A percentile compares a stretch with the other conserved stretches of the same genome.
phyloP scores from a whole-genome alignment of 2,113 vertebrate genomes.

The Pteropus alecto region DNA sequence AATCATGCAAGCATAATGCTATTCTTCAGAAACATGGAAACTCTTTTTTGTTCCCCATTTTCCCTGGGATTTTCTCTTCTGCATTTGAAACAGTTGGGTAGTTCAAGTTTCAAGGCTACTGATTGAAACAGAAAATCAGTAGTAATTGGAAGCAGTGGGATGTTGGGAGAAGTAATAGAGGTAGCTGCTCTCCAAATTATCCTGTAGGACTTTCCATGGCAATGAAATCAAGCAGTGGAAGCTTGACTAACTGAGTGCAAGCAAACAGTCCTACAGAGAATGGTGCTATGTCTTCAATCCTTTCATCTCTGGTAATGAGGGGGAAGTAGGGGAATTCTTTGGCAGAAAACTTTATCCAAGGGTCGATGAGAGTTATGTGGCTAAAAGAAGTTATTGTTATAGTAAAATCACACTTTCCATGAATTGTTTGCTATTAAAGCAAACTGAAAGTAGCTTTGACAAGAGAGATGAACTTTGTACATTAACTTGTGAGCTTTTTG shows the following conservation, averaged over 20 bases:
- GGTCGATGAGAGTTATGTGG: slow-evolving; percentile 34
- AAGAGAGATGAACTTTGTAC: neutral
- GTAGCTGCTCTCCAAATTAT: slow-evolving; percentile 65
- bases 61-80: slow-evolving; percentile 36
- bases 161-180: slow-evolving; percentile 64
- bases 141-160: slow-evolving; percentile 77
- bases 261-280: slow-evolving; percentile 52
- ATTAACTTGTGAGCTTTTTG: neutral
- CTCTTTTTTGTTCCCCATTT: neutral
- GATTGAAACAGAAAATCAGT: slow-evolving; percentile 74
- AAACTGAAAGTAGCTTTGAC: slow-evolving; percentile 23
- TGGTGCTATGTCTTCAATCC: slow-evolving; percentile 38
- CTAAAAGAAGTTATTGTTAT: slow-evolving; percentile 52
- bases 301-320: slow-evolving; percentile 55
- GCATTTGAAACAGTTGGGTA: slow-evolving; percentile 56
- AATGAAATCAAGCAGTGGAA: slow-evolving; percentile 59
- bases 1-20: neutral
- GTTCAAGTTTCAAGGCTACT: slow-evolving; percentile 70
- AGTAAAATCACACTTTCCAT: slow-evolving; percentile 37
- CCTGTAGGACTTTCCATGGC: slow-evolving; percentile 62
- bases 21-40: neutral
- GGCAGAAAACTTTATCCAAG: slow-evolving; percentile 37
- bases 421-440: neutral
- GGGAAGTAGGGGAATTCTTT: slow-evolving; percentile 37
- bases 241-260: slow-evolving; percentile 60